Conservation (phyloP, 2,888 invertebrate genomes). For the Teleogryllus oceanicus region DNA sequence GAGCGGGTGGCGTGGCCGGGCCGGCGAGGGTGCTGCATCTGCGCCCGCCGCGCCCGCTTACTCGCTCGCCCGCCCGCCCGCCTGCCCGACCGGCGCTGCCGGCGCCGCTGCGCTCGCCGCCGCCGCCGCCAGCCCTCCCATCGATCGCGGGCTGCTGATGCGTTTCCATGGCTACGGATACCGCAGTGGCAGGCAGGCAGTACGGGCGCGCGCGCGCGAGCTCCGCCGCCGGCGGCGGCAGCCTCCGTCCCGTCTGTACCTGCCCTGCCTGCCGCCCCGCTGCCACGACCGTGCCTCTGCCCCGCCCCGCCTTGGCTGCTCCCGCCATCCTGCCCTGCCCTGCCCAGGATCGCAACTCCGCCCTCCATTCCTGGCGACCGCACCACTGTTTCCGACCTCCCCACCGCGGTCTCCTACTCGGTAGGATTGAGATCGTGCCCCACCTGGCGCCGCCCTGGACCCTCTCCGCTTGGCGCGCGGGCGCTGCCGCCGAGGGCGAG, state of each 20-base stretch:
- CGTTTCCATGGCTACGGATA: slow-evolving; percentile 32
- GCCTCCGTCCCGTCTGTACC: slow-evolving; percentile 9
- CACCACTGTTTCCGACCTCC: no score
- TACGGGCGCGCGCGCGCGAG: background rate
- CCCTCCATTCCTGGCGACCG: no score
- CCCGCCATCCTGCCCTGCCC: background rate
- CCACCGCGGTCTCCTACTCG: no score
- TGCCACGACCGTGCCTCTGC: background rate
- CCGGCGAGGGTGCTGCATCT: background rate
- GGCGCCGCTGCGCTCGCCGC: slow-evolving; percentile 4
- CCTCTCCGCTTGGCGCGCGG: no score
- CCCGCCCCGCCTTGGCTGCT: background rate
- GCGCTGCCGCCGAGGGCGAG: no score
- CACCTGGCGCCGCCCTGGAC: no score
- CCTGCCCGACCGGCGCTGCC: slow-evolving; percentile 18
- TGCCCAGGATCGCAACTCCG: background rate
- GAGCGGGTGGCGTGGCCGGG: background rate
- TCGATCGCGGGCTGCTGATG: slow-evolving; percentile 27
- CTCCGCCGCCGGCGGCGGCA: background rate
- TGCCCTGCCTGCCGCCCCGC: background rate
- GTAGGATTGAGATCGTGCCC: no score
- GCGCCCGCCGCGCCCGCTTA: background rate
- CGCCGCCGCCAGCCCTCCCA: slow-evolving; percentile 19
- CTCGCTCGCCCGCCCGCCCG: background rate
- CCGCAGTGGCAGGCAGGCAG: slow-evolving; percentile 28